Base-by-base conservation (phyloP, 2,888 invertebrate species). In the Tromatobia lineatoria region DNA sequence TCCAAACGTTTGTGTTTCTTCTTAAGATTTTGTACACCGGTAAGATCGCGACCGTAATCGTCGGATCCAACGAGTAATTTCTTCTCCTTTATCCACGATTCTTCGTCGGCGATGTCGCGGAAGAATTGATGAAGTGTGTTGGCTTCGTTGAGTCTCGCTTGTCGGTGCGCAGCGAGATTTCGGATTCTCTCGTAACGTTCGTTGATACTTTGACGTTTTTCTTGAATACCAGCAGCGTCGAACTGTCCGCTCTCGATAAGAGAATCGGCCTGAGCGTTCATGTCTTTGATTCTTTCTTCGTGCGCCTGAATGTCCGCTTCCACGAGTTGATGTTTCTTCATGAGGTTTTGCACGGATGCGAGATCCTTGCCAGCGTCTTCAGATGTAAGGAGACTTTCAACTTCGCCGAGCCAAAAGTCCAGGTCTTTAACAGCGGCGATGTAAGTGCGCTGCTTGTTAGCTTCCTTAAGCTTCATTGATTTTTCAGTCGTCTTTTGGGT, bases 381-480 rank as follows among this genome's bases (percentile, higher is more conserved):
- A 42, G 98, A 98, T 2, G 98, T 98, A 89, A 99, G 94, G 86
- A 99, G 95, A 93, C 98, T 98, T 93, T 99, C 99, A 85, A 99
- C 99, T 96, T 99, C 99, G 90, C 99, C 99, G 79, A 99, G 96
- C 99, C 99, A 99, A 95, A 99, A 99, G 95, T 99, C 99, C 88
- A 99, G 96, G 94, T 99, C 99, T 94, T 99, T 99, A 86, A 99
- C 99, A 50, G 99, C 99, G 82, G 99, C 99, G 94, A 99, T 99
- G 95, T 99, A 99, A 0, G 99, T 99, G 87, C 99, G 96, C 94
- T 99, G 99, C 93, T 99, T 98, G 94, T 99, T 99, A 73, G 99
- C 99, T 94, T 99, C 99, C 94, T 99, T 99, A 91, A 99, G 95
- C 94, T 99, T 99, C 91, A 99, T 96, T 1, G 99, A 99, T 94